These are phyloP conservation scores for Pteronura brasiliensis DNA, from an alignment of 2,113 vertebrate species.

Conservation along the genomic window DNA sequence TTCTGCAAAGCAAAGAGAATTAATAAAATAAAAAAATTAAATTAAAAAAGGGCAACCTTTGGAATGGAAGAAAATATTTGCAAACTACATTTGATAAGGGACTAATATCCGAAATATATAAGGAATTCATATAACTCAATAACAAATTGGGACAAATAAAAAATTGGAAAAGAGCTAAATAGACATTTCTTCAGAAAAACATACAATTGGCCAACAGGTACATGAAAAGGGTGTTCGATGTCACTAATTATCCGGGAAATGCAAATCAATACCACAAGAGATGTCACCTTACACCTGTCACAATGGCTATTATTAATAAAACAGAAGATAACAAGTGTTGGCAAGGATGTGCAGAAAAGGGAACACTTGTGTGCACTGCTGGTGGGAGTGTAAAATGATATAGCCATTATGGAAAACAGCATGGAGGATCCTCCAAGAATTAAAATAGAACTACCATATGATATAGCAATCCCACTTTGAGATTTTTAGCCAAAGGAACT, in stretches of 20 bases:
- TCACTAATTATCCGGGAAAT: background rate
- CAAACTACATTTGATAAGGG: background rate
- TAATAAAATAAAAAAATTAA: background rate
- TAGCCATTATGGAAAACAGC: background rate
- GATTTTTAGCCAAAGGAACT: background rate
- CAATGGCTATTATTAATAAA: background rate
- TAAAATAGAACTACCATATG: background rate
- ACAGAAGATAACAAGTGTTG: background rate
- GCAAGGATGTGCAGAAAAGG: background rate
- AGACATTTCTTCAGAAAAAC: background rate
- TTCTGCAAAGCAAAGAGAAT: background rate
- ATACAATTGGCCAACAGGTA: background rate
- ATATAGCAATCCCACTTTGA: background rate
- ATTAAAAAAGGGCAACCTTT: background rate
- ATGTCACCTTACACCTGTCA: background rate
- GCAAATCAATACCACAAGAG: background rate
- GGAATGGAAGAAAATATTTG: background rate
- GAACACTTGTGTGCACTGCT: background rate
- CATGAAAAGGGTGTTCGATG: background rate
- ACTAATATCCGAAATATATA: background rate
- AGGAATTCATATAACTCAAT: background rate
- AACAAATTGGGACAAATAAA: background rate
- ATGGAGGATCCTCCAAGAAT: background rate
- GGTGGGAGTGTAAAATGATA: background rate
- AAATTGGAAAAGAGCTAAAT: background rate